Base-by-base conservation (phyloP, 2,113 vertebrate species). In the Lampris incognitus region DNA sequence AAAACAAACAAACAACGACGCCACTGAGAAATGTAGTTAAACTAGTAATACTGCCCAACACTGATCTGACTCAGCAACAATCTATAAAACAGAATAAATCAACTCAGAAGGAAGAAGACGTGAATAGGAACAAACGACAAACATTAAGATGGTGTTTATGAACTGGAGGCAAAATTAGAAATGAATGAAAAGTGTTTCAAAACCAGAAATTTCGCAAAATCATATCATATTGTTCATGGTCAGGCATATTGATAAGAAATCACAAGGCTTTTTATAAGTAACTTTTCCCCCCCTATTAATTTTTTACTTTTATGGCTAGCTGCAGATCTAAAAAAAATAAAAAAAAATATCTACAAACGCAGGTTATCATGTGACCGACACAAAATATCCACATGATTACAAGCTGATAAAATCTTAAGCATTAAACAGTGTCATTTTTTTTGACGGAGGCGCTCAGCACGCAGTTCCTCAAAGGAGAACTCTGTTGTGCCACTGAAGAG, bases 381-480 rank as follows among this genome's bases (percentile, higher is more conserved):
- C 5, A 42, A 8, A 48, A 42, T 50, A 24, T 37, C n/a, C 2
- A 65, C 66, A 80, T 63, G 41, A 85, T 71, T 9, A 24, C 24
- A 24, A 24, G 24, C 24, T 24, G 24, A 24, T 24, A 24, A 24
- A 24, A 24, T 24, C 24, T 24, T 24, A 24, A 24, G 24, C 24
- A 24, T 24, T 24, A 24, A 24, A 24, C 24, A 24, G 24, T 24
- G 24, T 24, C 24, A 24, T 24, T 24, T 24, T 24, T 95, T 97
- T 85, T 96, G 95, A 8, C 95, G 94, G 88, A 95, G 96, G 75
- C 94, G 93, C 80, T 98, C 96, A 42, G 97, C 96, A 8, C 96
- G 88, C 74, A 99, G 95, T 83, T 99, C 98, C 85, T 99, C 98
- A 41, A 99, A 96, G 71, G 95, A 97, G 87, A 99, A 99, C 59